Evolutionary conservation across 2,113 vertebrate species (phyloP).

Genomic region (Antennarius striatus): DNA sequence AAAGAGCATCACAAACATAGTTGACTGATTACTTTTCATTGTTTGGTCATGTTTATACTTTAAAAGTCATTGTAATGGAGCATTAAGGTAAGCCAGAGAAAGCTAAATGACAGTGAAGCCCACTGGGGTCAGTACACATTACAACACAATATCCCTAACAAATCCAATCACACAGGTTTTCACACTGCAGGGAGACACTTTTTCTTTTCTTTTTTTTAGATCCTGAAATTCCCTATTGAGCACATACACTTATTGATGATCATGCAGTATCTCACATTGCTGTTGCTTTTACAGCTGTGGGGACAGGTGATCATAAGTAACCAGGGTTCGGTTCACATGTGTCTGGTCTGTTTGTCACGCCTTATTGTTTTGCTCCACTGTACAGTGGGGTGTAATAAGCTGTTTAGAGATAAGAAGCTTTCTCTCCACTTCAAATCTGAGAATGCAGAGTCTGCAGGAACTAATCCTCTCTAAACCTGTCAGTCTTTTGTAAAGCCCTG

Average conservation of each 20-base stretch:
- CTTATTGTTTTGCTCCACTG: constrained; percentile 78
- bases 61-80: constrained; percentile 37
- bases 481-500: constrained; percentile 74
- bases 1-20: not conserved
- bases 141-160: constrained; percentile 1
- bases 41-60: constrained; percentile 39
- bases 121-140: constrained; percentile 47
- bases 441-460: constrained; percentile 84
- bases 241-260: not conserved
- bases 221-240: not conserved
- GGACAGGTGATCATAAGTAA: constrained; percentile 34
- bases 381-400: constrained; percentile 77
- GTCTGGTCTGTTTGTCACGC: constrained; percentile 56
- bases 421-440: constrained; percentile 80
- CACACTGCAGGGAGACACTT: not conserved
- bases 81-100: constrained; percentile 41
- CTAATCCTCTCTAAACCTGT: constrained; percentile 82
- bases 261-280: not conserved
- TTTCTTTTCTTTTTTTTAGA: not conserved
- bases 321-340: constrained; percentile 57
- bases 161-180: constrained; percentile 52
- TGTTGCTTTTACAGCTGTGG: constrained; percentile 41
- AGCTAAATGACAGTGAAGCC: constrained; percentile 38
- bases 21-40: constrained; percentile 12
- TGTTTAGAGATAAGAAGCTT: constrained; percentile 83